A percentile compares a stretch with the other conserved stretches of the same genome.
Conservation (phyloP, 1,140 invertebrate species). For the Papilio machaon region DNA sequence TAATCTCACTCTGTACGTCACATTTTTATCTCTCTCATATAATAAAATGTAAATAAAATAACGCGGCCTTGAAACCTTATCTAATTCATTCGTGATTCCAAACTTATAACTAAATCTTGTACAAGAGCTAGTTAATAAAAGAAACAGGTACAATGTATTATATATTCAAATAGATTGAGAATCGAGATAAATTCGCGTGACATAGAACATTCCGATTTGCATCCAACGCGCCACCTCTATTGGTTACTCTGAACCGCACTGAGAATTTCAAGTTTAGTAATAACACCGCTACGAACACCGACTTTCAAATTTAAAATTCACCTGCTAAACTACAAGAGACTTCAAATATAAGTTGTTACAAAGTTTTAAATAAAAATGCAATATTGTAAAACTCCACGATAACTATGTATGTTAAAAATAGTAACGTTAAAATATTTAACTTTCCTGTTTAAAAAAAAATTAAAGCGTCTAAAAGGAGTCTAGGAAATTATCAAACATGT, state of each 20-base stretch:
- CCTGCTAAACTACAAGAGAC: not conserved
- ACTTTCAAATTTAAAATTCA: not conserved
- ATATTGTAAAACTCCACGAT: too few relatives aligned
- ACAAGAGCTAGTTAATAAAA: not conserved
- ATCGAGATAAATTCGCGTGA: slow-evolving; percentile 50
- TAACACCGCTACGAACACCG: not conserved
- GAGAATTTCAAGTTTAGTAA: not conserved
- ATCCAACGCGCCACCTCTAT: slow-evolving; percentile 10
- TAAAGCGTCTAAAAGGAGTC: too few relatives aligned
- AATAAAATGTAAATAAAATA: too few relatives aligned
- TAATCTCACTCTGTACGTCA: too few relatives aligned
- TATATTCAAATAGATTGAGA: slow-evolving; percentile 59
- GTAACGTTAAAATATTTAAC: too few relatives aligned
- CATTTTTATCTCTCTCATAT: too few relatives aligned
- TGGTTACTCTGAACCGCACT: not conserved
- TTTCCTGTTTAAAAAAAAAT: too few relatives aligned
- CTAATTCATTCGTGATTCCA: not conserved
- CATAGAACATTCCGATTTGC: slow-evolving; percentile 43
- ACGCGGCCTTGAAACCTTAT: too few relatives aligned
- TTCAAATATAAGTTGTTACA: not conserved
- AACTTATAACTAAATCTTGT: too few relatives aligned
- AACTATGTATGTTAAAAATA: too few relatives aligned
- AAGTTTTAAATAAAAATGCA: not conserved
- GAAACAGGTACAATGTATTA: not conserved
- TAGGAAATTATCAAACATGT: too few relatives aligned